Conservation (phyloP, 2,113 vertebrate genomes). For the Pyrgilauda ruficollis region DNA sequence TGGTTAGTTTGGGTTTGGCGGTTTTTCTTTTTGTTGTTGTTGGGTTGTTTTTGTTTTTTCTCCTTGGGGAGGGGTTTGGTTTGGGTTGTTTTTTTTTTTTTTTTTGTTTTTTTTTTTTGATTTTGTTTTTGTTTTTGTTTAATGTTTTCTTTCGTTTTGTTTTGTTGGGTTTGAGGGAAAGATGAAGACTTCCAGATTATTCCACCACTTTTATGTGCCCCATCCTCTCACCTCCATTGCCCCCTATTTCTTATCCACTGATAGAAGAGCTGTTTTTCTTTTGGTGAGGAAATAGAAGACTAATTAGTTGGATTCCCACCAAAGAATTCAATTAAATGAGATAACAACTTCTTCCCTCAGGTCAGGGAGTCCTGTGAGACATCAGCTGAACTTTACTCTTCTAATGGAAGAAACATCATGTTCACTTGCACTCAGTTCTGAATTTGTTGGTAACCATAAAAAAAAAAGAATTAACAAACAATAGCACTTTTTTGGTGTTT, state of each 20-base stretch:
- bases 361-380: slow-evolving; percentile 21
- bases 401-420: not conserved
- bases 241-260: not conserved
- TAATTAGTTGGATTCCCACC: slow-evolving; percentile 44
- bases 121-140: not conserved
- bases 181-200: not conserved
- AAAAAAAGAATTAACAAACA: slow-evolving; percentile 6
- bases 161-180: not conserved
- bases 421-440: not conserved
- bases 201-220: not conserved
- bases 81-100: not conserved
- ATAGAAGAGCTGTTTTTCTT: slow-evolving; percentile 8
- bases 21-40: not conserved
- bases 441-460: not conserved
- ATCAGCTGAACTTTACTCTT: slow-evolving; percentile 38
- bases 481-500: not conserved
- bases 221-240: not conserved
- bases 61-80: not conserved
- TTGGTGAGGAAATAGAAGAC: slow-evolving; percentile 7
- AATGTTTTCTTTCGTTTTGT: not conserved
- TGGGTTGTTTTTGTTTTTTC: not conserved
- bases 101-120: not conserved
- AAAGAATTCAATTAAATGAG: slow-evolving; percentile 59
- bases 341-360: slow-evolving; percentile 17
- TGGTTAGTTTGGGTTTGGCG: rapidly evolving